phyloP scores from a whole-genome alignment of 2,113 vertebrate genomes.

The Abramis brama region DNA sequence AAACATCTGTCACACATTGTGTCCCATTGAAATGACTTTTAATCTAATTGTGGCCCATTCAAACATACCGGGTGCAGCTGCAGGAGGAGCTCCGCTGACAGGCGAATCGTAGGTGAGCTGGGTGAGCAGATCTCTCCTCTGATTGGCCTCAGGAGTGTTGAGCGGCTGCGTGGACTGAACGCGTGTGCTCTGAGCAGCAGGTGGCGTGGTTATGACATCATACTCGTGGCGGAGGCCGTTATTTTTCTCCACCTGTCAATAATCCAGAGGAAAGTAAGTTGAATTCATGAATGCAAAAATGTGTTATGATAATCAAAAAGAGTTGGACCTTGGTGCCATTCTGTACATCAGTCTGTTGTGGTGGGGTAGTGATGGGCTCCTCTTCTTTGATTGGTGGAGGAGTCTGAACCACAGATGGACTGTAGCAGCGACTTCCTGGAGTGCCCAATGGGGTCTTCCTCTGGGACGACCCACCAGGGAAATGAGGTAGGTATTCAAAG shows the following conservation, averaged over 20 bases:
- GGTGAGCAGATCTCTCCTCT: slow-evolving; percentile 73
- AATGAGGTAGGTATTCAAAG: slow-evolving; percentile 79
- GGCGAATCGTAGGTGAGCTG: slow-evolving; percentile 77
- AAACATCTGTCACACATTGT: not conserved
- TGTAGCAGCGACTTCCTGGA: slow-evolving; percentile 73
- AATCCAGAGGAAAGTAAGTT: not conserved
- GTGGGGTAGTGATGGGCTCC: slow-evolving; percentile 63
- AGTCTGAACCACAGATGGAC: slow-evolving; percentile 75
- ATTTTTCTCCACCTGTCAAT: slow-evolving; percentile 62
- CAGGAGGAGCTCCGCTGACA: slow-evolving; percentile 66
- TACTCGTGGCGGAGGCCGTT: slow-evolving; percentile 60
- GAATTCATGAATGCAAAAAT: not conserved
- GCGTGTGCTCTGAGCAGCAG: slow-evolving; percentile 57
- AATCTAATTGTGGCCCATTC: not conserved
- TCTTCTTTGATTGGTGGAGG: slow-evolving; percentile 83
- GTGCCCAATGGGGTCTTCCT: slow-evolving; percentile 77
- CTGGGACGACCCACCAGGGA: slow-evolving; percentile 69
- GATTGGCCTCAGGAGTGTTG: slow-evolving; percentile 77
- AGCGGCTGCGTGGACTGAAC: slow-evolving; percentile 58
- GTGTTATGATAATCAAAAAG: not conserved
- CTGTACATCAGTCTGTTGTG: slow-evolving; percentile 30
- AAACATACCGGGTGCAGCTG: slow-evolving; percentile 58
- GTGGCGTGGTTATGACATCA: slow-evolving; percentile 51
- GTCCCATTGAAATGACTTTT: not conserved
- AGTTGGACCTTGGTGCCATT: slow-evolving; percentile 49